Evolutionary conservation across 1,140 invertebrate species (phyloP), one percentile per base, ranked within the genome.

Genomic region (Brachionus angularis): DNA sequence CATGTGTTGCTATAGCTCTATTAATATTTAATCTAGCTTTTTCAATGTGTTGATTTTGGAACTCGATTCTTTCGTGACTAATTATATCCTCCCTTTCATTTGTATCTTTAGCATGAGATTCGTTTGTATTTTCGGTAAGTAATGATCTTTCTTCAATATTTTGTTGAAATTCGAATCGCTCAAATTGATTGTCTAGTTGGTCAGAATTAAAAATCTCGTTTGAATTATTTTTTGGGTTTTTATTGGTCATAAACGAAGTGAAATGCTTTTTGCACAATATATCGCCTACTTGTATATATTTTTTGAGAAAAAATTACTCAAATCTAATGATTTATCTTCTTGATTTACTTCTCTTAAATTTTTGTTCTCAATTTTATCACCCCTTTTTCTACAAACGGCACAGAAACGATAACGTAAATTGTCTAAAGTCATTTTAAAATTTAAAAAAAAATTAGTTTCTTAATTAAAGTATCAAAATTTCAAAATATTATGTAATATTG

Each of bases 281-380:
- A 47, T 47, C 44, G 23, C 18, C 16, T 16, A 47, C 44, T n/a
- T n/a, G n/a, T n/a, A 47, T 2, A 16, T 2, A 47, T 47, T 21
- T 47, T 47, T 47, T 47, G 44, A 47, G 18, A 21, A 47, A 47
- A 47, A 47, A 2, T 21, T 21, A 47, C 44, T 25, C n/a, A n/a
- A n/a, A 25, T 52, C 7, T 25, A 52, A 25, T 52, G 3, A 52
- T 52, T 52, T 52, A 12, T 25, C 49, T 25, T 10, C 18, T 52
- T 25, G 25, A 52, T 52, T 29, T 29, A 52, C 27, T 52, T 52
- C 49, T 52, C 8, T 31, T 18, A 52, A 25, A 52, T 52, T 52
- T 14, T 52, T 52, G 29, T 52, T 52, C 23, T 25, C 49, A 52
- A 52, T 52, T 25, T 25, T 52, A 27, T 52, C 10, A 14, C 49